A percentile compares a stretch with the other conserved stretches of the same genome.
Evolutionary conservation across 2,113 vertebrate species (phyloP).

Genomic region (Dipodomys ordii): DNA sequence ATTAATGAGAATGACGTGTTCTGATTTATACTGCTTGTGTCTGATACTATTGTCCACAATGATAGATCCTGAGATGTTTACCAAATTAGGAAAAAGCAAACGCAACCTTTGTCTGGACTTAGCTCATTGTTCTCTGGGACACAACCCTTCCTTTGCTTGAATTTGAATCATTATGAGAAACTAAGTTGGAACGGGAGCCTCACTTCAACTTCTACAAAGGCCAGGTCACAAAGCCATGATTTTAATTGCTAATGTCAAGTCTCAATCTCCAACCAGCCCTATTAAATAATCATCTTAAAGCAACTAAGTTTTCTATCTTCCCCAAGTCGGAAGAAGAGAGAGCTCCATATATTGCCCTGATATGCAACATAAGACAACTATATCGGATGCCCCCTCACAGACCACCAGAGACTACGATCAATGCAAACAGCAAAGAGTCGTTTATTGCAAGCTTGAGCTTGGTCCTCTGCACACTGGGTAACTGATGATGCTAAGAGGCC

Average conservation of each 20-base stretch:
- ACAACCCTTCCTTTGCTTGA: rapidly evolving
- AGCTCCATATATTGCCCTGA: background rate
- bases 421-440: too few relatives aligned
- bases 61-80: background rate
- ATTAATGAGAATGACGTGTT: background rate
- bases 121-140: background rate
- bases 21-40: background rate
- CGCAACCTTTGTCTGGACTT: background rate
- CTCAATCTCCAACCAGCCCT: background rate
- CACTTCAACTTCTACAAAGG: background rate
- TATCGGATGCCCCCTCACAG: too few relatives aligned
- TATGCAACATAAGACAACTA: background rate
- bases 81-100: slow-evolving; percentile 20
- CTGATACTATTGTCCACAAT: background rate
- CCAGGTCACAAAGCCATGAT: background rate
- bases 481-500: too few relatives aligned
- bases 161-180: background rate
- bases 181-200: background rate
- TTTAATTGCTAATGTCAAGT: background rate
- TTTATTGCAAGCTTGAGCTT: too few relatives aligned
- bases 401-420: too few relatives aligned
- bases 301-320: background rate
- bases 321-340: slow-evolving; percentile 17
- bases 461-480: too few relatives aligned
- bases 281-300: background rate